Percentiles rank a stretch among this genome's conserved stretches.
Evolutionary conservation across 1,140 invertebrate species (phyloP).

Genomic region (Calephelis nemesis): DNA sequence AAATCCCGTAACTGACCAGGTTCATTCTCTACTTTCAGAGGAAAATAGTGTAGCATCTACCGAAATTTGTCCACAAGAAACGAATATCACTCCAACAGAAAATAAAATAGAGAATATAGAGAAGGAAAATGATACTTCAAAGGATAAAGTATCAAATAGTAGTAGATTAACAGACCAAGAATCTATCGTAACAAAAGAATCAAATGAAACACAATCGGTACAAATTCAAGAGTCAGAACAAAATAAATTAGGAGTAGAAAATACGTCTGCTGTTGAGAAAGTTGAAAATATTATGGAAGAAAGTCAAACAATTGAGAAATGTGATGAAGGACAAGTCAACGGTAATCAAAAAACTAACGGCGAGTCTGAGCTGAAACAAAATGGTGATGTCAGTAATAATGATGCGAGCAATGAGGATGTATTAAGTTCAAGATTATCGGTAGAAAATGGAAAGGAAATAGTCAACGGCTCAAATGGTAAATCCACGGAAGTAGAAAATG

Average conservation of each 20-base stretch:
- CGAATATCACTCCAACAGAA: constrained; percentile 23
- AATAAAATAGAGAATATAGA: constrained; percentile 33
- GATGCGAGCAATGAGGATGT: constrained; percentile 55
- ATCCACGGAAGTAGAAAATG: constrained; percentile 40
- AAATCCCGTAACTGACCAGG: constrained; percentile 32
- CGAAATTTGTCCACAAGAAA: constrained; percentile 32
- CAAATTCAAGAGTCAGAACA: constrained; percentile 24
- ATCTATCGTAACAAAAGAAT: constrained; percentile 20
- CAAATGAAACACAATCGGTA: constrained; percentile 31
- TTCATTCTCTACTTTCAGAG: background rate
- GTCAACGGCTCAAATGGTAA: constrained; percentile 60
- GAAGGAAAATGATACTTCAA: constrained; percentile 29
- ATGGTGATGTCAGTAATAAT: constrained; percentile 59
- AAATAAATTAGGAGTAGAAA: constrained; percentile 10
- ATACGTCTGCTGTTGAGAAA: constrained; percentile 9
- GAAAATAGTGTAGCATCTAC: background rate
- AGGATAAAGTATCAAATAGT: constrained; percentile 28
- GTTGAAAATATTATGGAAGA: background rate
- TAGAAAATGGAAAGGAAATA: constrained; percentile 55
- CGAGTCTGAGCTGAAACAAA: constrained; percentile 45
- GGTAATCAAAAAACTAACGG: constrained; percentile 55
- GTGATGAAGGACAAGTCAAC: constrained; percentile 47
- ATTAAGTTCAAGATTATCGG: constrained; percentile 56
- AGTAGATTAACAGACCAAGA: constrained; percentile 27
- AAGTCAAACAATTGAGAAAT: constrained; percentile 24